These are phyloP conservation scores for Diachrysia chrysitis DNA, from an alignment of 2,888 invertebrate genomes.

Conservation along the genomic window DNA sequence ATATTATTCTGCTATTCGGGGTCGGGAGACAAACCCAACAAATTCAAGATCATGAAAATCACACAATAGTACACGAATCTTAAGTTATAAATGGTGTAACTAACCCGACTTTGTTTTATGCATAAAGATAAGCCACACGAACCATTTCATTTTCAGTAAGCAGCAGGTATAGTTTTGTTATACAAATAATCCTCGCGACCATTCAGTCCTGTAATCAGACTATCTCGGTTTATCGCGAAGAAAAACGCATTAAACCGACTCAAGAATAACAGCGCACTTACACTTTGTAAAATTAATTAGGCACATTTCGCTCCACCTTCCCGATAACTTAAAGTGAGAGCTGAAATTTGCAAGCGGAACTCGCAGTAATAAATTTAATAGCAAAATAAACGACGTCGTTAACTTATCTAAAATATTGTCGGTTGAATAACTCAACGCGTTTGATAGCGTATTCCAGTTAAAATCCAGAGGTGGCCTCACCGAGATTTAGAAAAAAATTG, in stretches of 20 bases:
- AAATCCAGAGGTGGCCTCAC: slow-evolving; percentile 65
- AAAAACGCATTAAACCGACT: slow-evolving; percentile 46
- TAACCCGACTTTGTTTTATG: too few relatives aligned
- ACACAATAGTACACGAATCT: too few relatives aligned
- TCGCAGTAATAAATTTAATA: slow-evolving; percentile 69
- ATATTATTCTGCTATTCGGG: too few relatives aligned
- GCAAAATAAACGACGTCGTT: slow-evolving; percentile 72
- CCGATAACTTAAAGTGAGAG: slow-evolving; percentile 65
- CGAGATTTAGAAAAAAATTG: slow-evolving; percentile 79
- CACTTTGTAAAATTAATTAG: slow-evolving; percentile 58
- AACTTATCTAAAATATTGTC: slow-evolving; percentile 73
- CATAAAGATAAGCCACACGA: too few relatives aligned
- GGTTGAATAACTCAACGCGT: slow-evolving; percentile 68
- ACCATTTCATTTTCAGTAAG: neutral
- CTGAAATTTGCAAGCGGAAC: slow-evolving; percentile 63
- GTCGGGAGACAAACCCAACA: too few relatives aligned
- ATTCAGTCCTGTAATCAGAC: slow-evolving; percentile 24
- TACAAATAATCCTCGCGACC: slow-evolving; percentile 11
- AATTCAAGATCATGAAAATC: too few relatives aligned
- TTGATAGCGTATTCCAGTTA: slow-evolving; percentile 65
- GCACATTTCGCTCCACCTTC: slow-evolving; percentile 61
- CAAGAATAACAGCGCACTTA: slow-evolving; percentile 53
- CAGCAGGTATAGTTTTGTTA: neutral
- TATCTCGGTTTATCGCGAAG: slow-evolving; percentile 32
- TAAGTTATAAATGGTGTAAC: too few relatives aligned